Conservation (phyloP, 2,888 invertebrate species). For the Muscina levida region DNA sequence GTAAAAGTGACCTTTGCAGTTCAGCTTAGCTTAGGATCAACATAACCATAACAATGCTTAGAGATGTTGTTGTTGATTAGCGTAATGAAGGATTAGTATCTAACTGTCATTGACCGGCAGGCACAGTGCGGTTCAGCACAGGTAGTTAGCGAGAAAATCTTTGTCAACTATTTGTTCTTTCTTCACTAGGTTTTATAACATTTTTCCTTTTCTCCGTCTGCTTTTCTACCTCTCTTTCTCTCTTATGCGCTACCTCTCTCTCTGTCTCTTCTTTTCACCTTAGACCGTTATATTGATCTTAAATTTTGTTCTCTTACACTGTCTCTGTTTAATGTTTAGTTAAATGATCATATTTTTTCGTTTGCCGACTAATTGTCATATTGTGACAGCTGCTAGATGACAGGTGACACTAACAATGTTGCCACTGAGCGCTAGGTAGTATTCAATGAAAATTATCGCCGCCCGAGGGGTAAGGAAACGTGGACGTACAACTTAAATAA, state of each 20-base stretch:
- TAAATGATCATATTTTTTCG: constrained; percentile 39
- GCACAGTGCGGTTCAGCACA: neutral
- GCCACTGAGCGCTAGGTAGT: neutral
- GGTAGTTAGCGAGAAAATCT: constrained; percentile 29
- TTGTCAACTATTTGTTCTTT: constrained; percentile 11
- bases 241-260: neutral
- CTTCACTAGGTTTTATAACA: too few relatives aligned
- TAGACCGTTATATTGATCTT: too few relatives aligned
- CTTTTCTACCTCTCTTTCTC: neutral
- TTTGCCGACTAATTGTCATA: constrained; percentile 52
- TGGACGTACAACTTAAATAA: too few relatives aligned
- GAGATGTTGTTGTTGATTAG: too few relatives aligned
- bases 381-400: constrained; percentile 58
- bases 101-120: constrained; percentile 9
- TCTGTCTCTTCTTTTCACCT: too few relatives aligned
- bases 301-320: too few relatives aligned
- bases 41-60: too few relatives aligned
- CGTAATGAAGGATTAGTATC: neutral
- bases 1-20: constrained; percentile 33
- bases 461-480: constrained; percentile 27
- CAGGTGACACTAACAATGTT: constrained; percentile 57
- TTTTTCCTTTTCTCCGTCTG: neutral
- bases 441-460: constrained; percentile 18
- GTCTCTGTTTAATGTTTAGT: constrained; percentile 34
- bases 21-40: neutral